A percentile compares a stretch with the other conserved stretches of the same genome.
Evolutionary conservation across 1,140 invertebrate genomes (phyloP).

Genomic region (Zaprionus lachaisei): DNA sequence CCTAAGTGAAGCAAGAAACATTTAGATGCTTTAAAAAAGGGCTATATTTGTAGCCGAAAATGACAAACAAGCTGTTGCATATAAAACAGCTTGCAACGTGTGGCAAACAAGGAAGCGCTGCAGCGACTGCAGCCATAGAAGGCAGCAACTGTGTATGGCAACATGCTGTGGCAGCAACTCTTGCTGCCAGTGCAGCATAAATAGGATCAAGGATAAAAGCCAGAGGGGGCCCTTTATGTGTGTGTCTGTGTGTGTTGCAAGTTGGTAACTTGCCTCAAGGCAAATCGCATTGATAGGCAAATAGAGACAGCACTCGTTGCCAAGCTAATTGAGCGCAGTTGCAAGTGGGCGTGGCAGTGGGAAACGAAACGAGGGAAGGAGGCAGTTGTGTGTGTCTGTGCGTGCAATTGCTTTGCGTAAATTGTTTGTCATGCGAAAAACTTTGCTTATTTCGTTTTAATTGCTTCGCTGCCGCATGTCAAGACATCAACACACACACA

Average conservation of each 20-base stretch:
- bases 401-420: conserved; percentile 41
- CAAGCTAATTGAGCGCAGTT: conserved; percentile 31
- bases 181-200: conserved; percentile 39
- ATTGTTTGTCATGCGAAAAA: conserved; percentile 49
- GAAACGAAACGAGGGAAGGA: background rate
- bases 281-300: conserved; percentile 57
- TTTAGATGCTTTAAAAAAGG: background rate
- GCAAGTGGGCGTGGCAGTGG: conserved; percentile 6
- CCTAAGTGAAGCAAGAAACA: background rate
- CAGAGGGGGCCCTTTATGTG: background rate
- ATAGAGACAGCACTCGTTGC: conserved; percentile 40
- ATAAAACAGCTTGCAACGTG: conserved; percentile 3
- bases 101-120: background rate
- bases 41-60: background rate
- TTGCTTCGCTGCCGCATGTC: conserved; percentile 64
- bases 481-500: conserved; percentile 24
- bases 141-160: conserved; percentile 39
- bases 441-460: conserved; percentile 71
- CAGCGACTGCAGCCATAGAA: conserved; percentile 41
- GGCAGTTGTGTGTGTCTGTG: conserved; percentile 3
- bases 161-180: conserved; percentile 22
- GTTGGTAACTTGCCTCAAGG: conserved; percentile 30
- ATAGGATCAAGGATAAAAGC: conserved; percentile 69
- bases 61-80: conserved; percentile 6
- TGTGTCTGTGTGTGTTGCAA: background rate